Percentiles rank a stretch among this genome's conserved stretches.
These are phyloP conservation scores for Spermophilus dauricus DNA, from an alignment of 2,113 vertebrate genomes.

Conservation along the genomic window DNA sequence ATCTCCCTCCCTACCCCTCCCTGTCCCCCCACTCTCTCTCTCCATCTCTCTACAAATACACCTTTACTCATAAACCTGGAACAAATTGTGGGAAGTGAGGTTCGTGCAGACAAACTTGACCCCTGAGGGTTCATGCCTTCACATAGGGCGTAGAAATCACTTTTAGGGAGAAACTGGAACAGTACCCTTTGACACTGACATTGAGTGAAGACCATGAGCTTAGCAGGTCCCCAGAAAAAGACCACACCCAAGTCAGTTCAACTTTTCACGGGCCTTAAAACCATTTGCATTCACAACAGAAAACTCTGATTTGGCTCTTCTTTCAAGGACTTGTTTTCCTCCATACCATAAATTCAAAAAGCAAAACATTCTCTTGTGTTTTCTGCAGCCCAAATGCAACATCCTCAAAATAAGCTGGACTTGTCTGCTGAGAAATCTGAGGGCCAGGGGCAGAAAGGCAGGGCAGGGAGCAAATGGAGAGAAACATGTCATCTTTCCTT, in stretches of 20 bases:
- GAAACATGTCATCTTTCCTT: neutral
- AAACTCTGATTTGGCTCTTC: slow-evolving; percentile 74
- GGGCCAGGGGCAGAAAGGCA: neutral
- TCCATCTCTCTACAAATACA: no score
- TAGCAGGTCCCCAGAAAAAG: slow-evolving; percentile 14
- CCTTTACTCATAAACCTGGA: neutral
- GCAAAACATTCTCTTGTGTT: slow-evolving; percentile 71
- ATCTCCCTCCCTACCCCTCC: neutral
- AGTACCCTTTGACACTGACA: neutral
- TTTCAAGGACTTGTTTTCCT: slow-evolving; percentile 80
- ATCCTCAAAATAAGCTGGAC: slow-evolving; percentile 44
- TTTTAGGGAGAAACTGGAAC: neutral
- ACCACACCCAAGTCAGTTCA: slow-evolving; percentile 57
- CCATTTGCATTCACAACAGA: slow-evolving; percentile 71
- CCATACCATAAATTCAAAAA: slow-evolving; percentile 75
- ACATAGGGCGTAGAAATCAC: neutral
- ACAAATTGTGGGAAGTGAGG: neutral
- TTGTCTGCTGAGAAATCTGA: slow-evolving; percentile 54
- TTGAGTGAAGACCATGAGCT: neutral
- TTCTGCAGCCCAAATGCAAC: slow-evolving; percentile 60
- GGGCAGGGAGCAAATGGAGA: neutral
- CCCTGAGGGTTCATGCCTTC: neutral
- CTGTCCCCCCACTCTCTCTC: neutral
- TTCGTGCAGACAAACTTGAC: neutral
- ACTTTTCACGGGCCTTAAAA: slow-evolving; percentile 25